These are phyloP conservation scores for Coreoperca whiteheadi DNA, from an alignment of 2,113 vertebrate genomes.

Conservation along the genomic window DNA sequence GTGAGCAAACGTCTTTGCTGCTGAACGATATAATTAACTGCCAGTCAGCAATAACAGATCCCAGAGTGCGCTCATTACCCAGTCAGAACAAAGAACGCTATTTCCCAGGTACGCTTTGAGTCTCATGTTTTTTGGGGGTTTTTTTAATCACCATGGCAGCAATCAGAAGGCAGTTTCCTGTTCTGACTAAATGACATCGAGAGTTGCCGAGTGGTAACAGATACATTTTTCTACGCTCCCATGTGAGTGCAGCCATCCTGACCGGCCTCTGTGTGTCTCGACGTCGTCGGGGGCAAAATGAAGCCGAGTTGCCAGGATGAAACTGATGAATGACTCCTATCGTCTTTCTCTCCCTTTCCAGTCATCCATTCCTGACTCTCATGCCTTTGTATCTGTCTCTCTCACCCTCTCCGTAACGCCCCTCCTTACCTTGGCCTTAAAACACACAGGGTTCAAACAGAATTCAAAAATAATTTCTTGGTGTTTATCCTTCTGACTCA, in stretches of 20 bases:
- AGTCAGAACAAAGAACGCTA: not conserved
- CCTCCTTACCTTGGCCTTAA: not conserved
- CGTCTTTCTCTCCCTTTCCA: constrained; percentile 1
- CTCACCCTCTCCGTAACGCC: not conserved
- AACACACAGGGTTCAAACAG: not conserved
- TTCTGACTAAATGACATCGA: not conserved
- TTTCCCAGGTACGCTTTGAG: not conserved
- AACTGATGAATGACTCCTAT: constrained; percentile 31
- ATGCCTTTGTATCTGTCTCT: not conserved
- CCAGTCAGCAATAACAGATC: not conserved
- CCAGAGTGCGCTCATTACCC: not conserved
- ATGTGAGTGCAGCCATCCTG: not conserved
- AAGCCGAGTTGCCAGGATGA: constrained; percentile 32
- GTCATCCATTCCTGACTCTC: constrained; percentile 24
- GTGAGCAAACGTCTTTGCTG: not conserved
- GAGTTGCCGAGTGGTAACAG: not conserved
- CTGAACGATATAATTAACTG: constrained; percentile 6
- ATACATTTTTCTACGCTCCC: not conserved
- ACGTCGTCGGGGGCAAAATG: not conserved
- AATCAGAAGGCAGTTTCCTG: not conserved
- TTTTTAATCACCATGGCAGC: not conserved
- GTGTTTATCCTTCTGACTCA: constrained; percentile 35
- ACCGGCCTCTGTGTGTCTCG: not conserved
- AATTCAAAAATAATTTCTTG: constrained; percentile 24
- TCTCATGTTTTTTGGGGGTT: not conserved